A percentile compares a stretch with the other conserved stretches of the same genome.
Evolutionary conservation across 2,113 vertebrate species (phyloP).

Genomic region (Ellobius talpinus): DNA sequence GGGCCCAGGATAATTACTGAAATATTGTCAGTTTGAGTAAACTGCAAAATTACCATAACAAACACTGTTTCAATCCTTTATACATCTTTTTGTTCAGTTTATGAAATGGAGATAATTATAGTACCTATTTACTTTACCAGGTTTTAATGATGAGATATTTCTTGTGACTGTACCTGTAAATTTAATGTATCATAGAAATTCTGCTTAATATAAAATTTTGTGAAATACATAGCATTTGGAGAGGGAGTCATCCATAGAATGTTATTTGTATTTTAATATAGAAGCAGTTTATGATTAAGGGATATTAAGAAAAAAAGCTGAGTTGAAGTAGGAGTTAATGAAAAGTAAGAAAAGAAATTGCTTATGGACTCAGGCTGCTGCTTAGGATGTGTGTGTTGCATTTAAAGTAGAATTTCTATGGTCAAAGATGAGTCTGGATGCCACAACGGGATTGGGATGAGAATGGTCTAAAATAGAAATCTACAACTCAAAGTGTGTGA

Average conservation of each 20-base stretch:
- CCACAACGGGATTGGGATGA: too few species aligned
- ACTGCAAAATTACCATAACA: neutral
- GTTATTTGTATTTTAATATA: neutral
- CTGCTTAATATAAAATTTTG: neutral
- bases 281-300: neutral
- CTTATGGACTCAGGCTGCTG: neutral
- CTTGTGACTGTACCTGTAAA: neutral
- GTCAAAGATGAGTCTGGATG: neutral
- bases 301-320: neutral
- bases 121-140: neutral
- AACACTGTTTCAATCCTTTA: neutral
- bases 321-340: neutral
- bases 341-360: neutral
- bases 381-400: neutral
- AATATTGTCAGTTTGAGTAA: slow-evolving; percentile 30
- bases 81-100: slow-evolving; percentile 15
- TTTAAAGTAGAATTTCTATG: neutral
- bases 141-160: neutral
- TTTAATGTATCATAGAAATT: slow-evolving; percentile 1
- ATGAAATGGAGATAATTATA: slow-evolving; percentile 31
- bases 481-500: neutral
- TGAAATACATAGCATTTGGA: neutral
- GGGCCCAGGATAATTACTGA: neutral
- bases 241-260: neutral
- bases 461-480: neutral